Base-by-base conservation (phyloP, 1,140 invertebrate species). In the Ceratosolen solmsi region DNA sequence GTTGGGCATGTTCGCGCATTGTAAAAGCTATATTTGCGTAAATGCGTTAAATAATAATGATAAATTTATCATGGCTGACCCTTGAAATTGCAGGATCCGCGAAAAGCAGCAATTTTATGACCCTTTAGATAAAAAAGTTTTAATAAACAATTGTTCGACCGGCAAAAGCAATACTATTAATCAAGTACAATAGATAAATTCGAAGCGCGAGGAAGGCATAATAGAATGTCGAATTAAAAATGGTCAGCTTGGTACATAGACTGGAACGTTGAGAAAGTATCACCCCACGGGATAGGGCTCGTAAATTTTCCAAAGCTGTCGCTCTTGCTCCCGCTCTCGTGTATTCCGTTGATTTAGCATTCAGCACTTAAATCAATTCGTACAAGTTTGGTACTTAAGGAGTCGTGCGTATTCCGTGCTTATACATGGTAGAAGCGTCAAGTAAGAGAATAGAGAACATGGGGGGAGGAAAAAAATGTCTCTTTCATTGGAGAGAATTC, bases 301-400 rank as follows among this genome's bases (percentile, higher is more conserved):
- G 84, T 87, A 87, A 86, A 87, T 86, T 86, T 85, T 68, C 84
- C 76, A 68, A 78, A 82, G 71, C 79, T 79, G 49, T 78, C 84
- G 85, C 74, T 83, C 56, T 75, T n/a, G n/a, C 80, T 84, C 83
- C 79, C 82, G 77, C 51, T 46, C 25, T 30, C 71, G 33, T 72
- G 71, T 80, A 83, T 89, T 89, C 84, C 88, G 87, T 90, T 91
- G 90, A 91, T 91, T 91, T 91, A 91, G 89, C 89, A 91, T 91
- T 91, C 90, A 90, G 89, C 90, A 89, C 89, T 91, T 91, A 91
- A 91, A 91, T 91, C 90, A 91, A 91, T 91, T 91, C 89, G 88
- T 87, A 90, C 90, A 91, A 91, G 89, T 91, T 91, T 87, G 87
- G 89, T 91, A 90, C 89, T 91, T 91, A 91, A 89, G 89, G 89